Evolutionary conservation across 2,113 vertebrate species (phyloP).

Genomic region (Notothenia coriiceps): DNA sequence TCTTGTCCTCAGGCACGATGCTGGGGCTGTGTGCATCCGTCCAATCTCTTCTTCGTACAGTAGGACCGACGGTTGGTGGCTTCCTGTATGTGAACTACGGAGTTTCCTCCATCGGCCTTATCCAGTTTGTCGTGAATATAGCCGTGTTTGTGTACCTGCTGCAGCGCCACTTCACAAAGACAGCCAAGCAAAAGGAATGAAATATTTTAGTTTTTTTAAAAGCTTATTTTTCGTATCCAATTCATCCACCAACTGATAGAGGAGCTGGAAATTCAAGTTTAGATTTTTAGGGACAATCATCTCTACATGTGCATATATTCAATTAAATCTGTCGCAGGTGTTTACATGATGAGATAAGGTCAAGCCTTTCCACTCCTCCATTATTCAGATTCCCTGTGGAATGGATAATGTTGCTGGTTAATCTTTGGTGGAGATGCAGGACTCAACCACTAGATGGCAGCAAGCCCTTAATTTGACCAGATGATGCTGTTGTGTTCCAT

Average conservation of each 20-base stretch:
- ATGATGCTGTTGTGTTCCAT: background rate
- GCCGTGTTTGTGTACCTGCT: conserved; percentile 84
- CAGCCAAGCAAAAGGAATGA: conserved; percentile 39
- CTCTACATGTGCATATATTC: background rate
- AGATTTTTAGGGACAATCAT: background rate
- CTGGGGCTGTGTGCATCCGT: conserved; percentile 91
- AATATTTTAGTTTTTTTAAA: background rate
- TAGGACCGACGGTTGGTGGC: conserved; percentile 91
- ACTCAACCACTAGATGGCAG: conserved; percentile 59
- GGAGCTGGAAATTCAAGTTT: background rate
- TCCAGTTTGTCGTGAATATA: conserved; percentile 86
- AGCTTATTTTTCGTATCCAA: background rate
- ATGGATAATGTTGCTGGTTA: background rate
- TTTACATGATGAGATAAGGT: background rate
- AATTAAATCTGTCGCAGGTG: background rate
- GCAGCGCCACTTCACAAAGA: conserved; percentile 57
- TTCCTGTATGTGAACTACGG: conserved; percentile 90
- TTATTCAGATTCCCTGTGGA: background rate
- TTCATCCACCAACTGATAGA: background rate
- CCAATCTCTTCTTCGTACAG: conserved; percentile 87
- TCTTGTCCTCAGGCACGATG: conserved; percentile 89
- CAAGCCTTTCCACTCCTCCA: background rate
- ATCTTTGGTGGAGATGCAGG: background rate
- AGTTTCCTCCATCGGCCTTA: conserved; percentile 87
- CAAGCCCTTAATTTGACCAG: conserved; percentile 23